A percentile compares a stretch with the other conserved stretches of the same genome.
These are phyloP conservation scores for Dione juno DNA, from an alignment of 2,888 invertebrate species.

Conservation along the genomic window DNA sequence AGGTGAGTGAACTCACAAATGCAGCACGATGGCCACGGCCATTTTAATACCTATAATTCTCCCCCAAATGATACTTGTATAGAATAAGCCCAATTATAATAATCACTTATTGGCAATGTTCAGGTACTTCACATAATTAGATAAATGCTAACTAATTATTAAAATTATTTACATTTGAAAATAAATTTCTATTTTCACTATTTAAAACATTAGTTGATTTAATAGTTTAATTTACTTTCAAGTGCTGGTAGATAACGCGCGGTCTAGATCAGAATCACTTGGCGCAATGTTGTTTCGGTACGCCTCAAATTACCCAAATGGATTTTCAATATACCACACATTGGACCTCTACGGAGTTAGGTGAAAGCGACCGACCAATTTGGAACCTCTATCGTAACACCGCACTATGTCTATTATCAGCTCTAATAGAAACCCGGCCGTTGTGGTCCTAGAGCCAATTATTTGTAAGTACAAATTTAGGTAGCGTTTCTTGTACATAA, in stretches of 20 bases:
- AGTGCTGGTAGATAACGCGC: slow-evolving; percentile 61
- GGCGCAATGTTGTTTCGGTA: slow-evolving; percentile 73
- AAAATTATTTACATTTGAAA: too few relatives aligned
- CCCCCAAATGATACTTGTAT: too few relatives aligned
- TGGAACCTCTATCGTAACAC: slow-evolving; percentile 33
- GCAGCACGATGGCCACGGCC: too few relatives aligned
- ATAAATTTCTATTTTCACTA: too few relatives aligned
- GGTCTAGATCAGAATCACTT: slow-evolving; percentile 75
- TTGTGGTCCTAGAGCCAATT: slow-evolving; percentile 1
- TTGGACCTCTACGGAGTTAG: slow-evolving; percentile 65
- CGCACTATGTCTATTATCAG: slow-evolving; percentile 25
- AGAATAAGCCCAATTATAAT: too few relatives aligned
- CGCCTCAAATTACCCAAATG: slow-evolving; percentile 77
- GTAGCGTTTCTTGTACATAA: not conserved
- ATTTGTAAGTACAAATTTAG: slow-evolving; percentile 10
- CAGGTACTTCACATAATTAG: too few relatives aligned
- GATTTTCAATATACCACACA: slow-evolving; percentile 75
- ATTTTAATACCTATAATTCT: too few relatives aligned
- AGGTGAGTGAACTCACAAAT: too few relatives aligned
- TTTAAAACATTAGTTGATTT: not conserved
- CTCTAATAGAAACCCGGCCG: slow-evolving; percentile 12
- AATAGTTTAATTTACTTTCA: slow-evolving; percentile 18
- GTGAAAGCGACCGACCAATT: slow-evolving; percentile 42
- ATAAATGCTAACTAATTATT: too few relatives aligned
- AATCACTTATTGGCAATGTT: too few relatives aligned